A percentile compares a stretch with the other conserved stretches of the same genome.
Evolutionary conservation across 2,888 invertebrate genomes (phyloP).

Genomic region (Clivina fossor): DNA sequence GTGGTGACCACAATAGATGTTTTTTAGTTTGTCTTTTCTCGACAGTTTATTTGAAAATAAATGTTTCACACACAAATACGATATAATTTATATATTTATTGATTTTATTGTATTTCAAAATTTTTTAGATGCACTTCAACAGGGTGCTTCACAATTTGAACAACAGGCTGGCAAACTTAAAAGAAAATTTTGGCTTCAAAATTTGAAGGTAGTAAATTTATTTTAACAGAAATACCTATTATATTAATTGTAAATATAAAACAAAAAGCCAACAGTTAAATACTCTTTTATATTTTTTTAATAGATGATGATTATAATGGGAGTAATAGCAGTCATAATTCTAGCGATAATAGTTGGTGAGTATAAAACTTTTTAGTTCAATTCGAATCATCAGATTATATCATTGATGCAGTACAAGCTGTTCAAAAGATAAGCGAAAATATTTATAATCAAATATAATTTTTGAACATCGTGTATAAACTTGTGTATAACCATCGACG

Average conservation of each 20-base stretch:
- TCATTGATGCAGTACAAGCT: slow-evolving; percentile 11
- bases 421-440: no score
- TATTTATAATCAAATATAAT: no score
- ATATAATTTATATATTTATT: no score
- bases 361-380: slow-evolving; percentile 47
- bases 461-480: no score
- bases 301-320: slow-evolving; percentile 88
- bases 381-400: slow-evolving; percentile 5
- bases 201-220: slow-evolving; percentile 67
- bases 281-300: slow-evolving; percentile 23
- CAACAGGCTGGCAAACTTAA: slow-evolving; percentile 95
- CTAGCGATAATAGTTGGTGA: slow-evolving; percentile 82
- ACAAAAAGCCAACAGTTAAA: slow-evolving; percentile 24
- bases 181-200: slow-evolving; percentile 97
- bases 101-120: no score
- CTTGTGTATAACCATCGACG: no score
- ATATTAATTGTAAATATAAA: slow-evolving; percentile 25
- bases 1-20: no score
- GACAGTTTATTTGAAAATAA: neutral
- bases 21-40: no score
- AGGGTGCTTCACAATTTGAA: slow-evolving; percentile 94
- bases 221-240: neutral
- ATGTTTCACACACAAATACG: neutral
- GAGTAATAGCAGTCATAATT: slow-evolving; percentile 78
- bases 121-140: slow-evolving; percentile 80